Evolutionary conservation across 2,113 vertebrate species (phyloP).

Genomic region (Anolis carolinensis): DNA sequence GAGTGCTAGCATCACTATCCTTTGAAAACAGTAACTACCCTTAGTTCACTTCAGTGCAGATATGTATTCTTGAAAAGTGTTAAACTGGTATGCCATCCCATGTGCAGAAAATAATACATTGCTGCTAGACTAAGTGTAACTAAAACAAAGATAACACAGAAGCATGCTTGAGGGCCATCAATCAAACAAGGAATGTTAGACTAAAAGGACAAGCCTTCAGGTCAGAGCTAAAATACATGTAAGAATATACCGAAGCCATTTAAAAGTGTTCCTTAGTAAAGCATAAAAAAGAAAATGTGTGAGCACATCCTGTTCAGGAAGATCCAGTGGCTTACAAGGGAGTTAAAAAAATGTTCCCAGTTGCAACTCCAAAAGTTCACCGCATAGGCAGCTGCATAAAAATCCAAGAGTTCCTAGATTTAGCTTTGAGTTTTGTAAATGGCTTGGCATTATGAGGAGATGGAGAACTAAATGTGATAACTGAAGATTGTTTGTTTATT

Average conservation of each 20-base stretch:
- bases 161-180: too few species aligned
- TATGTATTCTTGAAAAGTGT: too few species aligned
- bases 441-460: not conserved
- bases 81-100: too few species aligned
- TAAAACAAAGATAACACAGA: too few species aligned
- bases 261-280: not conserved
- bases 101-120: too few species aligned
- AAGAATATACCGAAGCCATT: not conserved
- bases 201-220: too few species aligned
- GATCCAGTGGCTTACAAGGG: not conserved
- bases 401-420: not conserved
- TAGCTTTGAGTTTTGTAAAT: not conserved
- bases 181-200: too few species aligned
- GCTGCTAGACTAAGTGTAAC: too few species aligned
- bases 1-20: not conserved
- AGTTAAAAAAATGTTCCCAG: not conserved
- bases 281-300: not conserved
- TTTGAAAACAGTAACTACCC: not conserved
- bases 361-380: not conserved
- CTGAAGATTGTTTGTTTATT: slow-evolving; percentile 48
- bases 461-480: not conserved
- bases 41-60: too few species aligned
- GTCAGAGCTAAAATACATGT: too few species aligned
- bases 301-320: not conserved
- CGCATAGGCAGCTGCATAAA: not conserved